Evolutionary conservation across 2,888 invertebrate species (phyloP), one percentile per base, ranked within the genome.

Genomic region (Orthosia cruda): DNA sequence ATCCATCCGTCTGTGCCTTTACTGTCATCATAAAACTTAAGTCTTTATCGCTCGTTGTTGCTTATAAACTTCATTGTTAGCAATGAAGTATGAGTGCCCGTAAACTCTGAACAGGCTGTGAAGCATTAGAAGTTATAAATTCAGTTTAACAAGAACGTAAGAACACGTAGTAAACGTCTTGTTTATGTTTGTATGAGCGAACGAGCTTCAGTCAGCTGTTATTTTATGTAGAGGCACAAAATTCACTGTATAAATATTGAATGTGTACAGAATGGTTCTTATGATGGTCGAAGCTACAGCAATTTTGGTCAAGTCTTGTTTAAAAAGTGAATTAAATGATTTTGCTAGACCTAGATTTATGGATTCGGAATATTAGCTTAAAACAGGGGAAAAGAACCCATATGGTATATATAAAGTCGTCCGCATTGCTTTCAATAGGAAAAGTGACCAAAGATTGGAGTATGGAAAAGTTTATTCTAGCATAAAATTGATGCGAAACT

Each of bases 101-200:
- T 72, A 50, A 72, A 50, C 54, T 72, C 20, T 70, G 40, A 77
- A 57, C 45, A 18, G 45, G 45, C 52, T 54, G 72, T 71, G 77
- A 72, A 69, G 45, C 58, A 49, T 20, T 55, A 32, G 3, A 45
- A 65, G 80, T 65, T 61, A 40, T 66, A 72, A 78, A 65, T 20
- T 59, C 47, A n/a, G 54, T 68, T 54, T 65, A 68, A 64, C 26
- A 65, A 52, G 32, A 20, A n/a, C 47, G 55, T 49, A 67, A 61
- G n/a, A 50, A 55, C 58, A 52, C 12, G 59, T n/a, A 65, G 47
- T 65, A 45, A 76, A 64, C 12, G 16, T 49, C 26, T 59, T 26
- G 50, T 50, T 77, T 67, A 47, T 71, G n/a, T 64, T 58, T 20
- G 15, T 40, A 23, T n/a, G 16, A 61, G 61, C 20, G 26, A 54